These are phyloP conservation scores for Manis pentadactyla DNA, from an alignment of 2,797 vertebrate genomes.

Conservation along the genomic window DNA sequence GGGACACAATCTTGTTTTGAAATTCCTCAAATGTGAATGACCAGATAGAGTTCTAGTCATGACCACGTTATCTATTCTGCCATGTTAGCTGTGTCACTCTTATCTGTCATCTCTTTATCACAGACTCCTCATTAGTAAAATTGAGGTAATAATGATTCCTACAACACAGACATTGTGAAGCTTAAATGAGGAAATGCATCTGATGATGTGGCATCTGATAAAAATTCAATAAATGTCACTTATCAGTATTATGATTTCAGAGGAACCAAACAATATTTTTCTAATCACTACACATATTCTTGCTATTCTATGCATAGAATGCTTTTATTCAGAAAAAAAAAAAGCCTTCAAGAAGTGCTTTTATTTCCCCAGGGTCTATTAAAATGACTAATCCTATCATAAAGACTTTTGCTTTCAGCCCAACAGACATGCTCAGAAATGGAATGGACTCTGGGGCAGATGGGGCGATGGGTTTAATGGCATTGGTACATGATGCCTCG, in stretches of 20 bases:
- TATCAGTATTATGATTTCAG: background rate
- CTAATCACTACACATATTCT: constrained; percentile 24
- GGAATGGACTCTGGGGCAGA: background rate
- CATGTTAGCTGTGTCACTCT: background rate
- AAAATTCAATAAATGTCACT: background rate
- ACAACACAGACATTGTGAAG: background rate
- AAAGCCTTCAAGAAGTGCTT: constrained; percentile 30
- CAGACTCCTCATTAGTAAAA: background rate
- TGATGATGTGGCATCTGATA: background rate
- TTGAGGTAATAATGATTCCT: background rate
- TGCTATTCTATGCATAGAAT: background rate
- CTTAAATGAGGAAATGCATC: background rate
- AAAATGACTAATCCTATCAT: constrained; percentile 35
- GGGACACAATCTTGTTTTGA: background rate
- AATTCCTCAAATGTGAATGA: background rate
- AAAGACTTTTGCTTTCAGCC: constrained; percentile 50
- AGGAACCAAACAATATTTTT: background rate
- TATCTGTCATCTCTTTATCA: background rate
- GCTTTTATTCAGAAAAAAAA: constrained; percentile 16
- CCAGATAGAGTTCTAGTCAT: background rate
- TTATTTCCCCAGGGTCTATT: constrained; percentile 30
- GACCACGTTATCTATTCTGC: background rate
- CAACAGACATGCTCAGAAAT: constrained; percentile 31
- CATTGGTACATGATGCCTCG: background rate
- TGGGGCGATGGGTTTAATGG: background rate